Conservation (phyloP, 2,888 invertebrate genomes). For the Torymus tubicola region DNA sequence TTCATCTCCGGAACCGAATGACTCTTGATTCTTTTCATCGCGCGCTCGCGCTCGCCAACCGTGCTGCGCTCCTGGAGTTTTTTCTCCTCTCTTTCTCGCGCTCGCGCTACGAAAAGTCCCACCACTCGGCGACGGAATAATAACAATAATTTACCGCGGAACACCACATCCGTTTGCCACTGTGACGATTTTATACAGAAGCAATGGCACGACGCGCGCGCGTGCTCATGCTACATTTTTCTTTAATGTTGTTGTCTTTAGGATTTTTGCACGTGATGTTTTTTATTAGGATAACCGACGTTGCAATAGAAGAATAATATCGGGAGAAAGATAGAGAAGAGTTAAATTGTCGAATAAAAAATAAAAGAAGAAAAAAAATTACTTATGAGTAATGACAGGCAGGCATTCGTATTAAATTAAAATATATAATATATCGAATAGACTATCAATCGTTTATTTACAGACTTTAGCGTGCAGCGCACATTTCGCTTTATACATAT, state of each 20-base stretch:
- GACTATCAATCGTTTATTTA: slow-evolving; percentile 58
- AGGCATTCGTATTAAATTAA: slow-evolving; percentile 24
- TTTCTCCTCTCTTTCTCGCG: not conserved
- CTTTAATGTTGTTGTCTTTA: too few species aligned
- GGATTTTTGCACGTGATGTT: too few species aligned
- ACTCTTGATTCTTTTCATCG: slow-evolving; percentile 52
- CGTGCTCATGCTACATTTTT: too few species aligned
- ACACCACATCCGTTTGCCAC: slow-evolving; percentile 45
- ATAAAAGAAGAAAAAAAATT: not conserved
- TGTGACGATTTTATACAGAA: not conserved
- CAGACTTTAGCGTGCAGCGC: slow-evolving; percentile 64
- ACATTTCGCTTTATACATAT: slow-evolving; percentile 52
- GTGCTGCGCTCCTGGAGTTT: not conserved
- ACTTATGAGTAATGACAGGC: not conserved
- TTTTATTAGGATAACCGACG: too few species aligned
- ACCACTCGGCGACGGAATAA: slow-evolving; percentile 28
- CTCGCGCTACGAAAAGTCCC: slow-evolving; percentile 38
- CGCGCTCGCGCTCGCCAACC: not conserved
- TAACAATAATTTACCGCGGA: slow-evolving; percentile 51
- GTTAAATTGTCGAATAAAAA: not conserved
- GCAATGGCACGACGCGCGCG: too few species aligned
- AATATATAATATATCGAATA: slow-evolving; percentile 9
- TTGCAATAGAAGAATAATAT: not conserved
- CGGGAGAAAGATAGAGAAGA: not conserved
- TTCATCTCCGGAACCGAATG: slow-evolving; percentile 51